A percentile compares a stretch with the other conserved stretches of the same genome.
These are phyloP conservation scores for Baccha elongata DNA, from an alignment of 2,888 invertebrate genomes.

Conservation along the genomic window DNA sequence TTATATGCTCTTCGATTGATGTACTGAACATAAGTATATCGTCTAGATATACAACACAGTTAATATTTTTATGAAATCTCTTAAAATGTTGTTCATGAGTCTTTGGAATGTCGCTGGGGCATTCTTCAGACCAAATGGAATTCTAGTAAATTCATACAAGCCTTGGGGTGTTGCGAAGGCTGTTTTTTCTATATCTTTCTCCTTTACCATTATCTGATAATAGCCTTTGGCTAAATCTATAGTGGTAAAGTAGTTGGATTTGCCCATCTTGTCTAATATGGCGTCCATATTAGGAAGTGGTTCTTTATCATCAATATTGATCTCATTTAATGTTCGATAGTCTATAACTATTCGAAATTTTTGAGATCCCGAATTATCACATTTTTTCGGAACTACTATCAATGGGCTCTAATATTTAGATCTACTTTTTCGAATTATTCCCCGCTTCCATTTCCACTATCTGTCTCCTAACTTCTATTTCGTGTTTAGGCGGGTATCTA, in stretches of 20 bases:
- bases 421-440: slow-evolving; percentile 17
- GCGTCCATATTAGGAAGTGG: slow-evolving; percentile 63
- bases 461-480: background rate
- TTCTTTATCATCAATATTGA: slow-evolving; percentile 61
- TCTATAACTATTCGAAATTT: slow-evolving; percentile 63
- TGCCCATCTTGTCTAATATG: slow-evolving; percentile 28
- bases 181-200: slow-evolving; percentile 14
- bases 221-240: slow-evolving; percentile 55
- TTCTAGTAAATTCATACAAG: no score
- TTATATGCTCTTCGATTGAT: background rate
- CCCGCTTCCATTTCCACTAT: background rate
- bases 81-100: slow-evolving; percentile 10
- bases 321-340: slow-evolving; percentile 63
- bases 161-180: slow-evolving; percentile 28
- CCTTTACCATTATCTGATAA: slow-evolving; percentile 19
- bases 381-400: slow-evolving; percentile 41
- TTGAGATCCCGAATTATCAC: slow-evolving; percentile 55
- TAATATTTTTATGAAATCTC: slow-evolving; percentile 37
- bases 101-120: slow-evolving; percentile 23
- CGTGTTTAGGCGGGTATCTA: slow-evolving; percentile 7
- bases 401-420: slow-evolving; percentile 19
- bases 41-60: slow-evolving; percentile 41
- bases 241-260: slow-evolving; percentile 62
- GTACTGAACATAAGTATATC: slow-evolving; percentile 42
- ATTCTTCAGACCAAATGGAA: slow-evolving; percentile 5